These are phyloP conservation scores for Luffia ferchaultella DNA, from an alignment of 2,888 invertebrate species.

Conservation along the genomic window DNA sequence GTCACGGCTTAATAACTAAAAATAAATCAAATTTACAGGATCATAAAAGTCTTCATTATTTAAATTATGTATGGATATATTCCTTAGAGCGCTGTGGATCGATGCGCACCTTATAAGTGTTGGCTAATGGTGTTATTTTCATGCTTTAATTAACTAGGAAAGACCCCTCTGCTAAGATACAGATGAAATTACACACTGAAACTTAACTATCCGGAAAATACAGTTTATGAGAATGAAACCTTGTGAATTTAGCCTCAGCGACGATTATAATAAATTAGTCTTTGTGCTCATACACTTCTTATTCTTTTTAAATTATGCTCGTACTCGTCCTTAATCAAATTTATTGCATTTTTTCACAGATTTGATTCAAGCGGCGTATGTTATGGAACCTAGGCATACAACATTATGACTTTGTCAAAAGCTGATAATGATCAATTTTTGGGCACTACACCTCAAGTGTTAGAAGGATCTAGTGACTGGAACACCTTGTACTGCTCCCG, in stretches of 20 bases:
- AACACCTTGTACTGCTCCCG: conserved; percentile 48
- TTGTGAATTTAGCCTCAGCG: too few species aligned
- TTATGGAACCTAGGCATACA: conserved; percentile 3
- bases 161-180: neutral
- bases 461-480: conserved; percentile 24
- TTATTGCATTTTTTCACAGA: too few species aligned
- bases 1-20: too few species aligned
- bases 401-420: conserved; percentile 39
- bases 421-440: conserved; percentile 26
- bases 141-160: neutral
- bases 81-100: neutral
- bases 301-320: too few species aligned
- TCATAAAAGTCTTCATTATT: neutral
- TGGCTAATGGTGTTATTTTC: neutral
- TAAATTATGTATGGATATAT: neutral
- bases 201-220: neutral
- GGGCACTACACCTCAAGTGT: neutral
- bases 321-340: too few species aligned
- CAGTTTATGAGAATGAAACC: too few species aligned
- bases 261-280: too few species aligned
- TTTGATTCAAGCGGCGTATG: neutral
- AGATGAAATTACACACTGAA: neutral
- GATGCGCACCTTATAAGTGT: neutral
- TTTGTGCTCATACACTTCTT: too few species aligned
- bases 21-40: too few species aligned